These are phyloP conservation scores for Pammene aurita DNA, from an alignment of 2,888 invertebrate species.

Conservation along the genomic window DNA sequence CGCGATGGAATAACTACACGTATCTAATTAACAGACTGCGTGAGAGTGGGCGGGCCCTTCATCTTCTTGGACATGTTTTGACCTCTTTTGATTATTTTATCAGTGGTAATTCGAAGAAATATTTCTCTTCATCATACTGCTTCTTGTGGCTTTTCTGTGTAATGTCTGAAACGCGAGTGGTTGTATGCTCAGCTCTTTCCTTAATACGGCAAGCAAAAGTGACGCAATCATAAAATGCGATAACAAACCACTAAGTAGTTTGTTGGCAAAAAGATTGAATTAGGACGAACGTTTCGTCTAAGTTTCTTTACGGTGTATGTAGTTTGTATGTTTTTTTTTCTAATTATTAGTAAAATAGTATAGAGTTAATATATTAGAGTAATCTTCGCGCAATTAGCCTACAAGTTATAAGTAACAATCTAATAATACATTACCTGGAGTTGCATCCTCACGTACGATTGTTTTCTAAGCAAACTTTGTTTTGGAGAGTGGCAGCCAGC, in stretches of 20 bases:
- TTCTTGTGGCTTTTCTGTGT: not conserved
- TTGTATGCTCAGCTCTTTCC: not conserved
- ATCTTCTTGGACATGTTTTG: conserved; percentile 37
- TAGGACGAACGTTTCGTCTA: too few relatives aligned
- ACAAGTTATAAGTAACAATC: not conserved
- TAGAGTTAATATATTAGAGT: too few relatives aligned
- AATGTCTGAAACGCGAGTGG: not conserved
- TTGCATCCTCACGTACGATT: conserved; percentile 30
- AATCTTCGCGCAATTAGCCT: not conserved
- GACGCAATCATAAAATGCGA: not conserved
- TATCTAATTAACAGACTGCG: conserved; percentile 33
- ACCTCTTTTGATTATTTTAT: conserved; percentile 38
- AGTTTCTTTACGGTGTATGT: too few relatives aligned
- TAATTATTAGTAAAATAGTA: too few relatives aligned
- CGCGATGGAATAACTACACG: not conserved
- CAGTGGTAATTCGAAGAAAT: conserved; percentile 18
- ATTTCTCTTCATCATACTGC: not conserved
- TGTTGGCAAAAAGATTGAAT: too few relatives aligned
- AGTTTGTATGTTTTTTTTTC: too few relatives aligned
- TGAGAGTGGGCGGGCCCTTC: conserved; percentile 48
- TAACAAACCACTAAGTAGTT: too few relatives aligned
- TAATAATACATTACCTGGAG: not conserved
- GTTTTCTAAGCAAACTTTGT: conserved; percentile 58
- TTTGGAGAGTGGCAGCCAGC: conserved; percentile 56
- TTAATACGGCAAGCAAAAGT: not conserved